Evolutionary conservation across 2,888 invertebrate genomes (phyloP), one percentile per base, ranked within the genome.

Genomic region (Calameuta filiformis): DNA sequence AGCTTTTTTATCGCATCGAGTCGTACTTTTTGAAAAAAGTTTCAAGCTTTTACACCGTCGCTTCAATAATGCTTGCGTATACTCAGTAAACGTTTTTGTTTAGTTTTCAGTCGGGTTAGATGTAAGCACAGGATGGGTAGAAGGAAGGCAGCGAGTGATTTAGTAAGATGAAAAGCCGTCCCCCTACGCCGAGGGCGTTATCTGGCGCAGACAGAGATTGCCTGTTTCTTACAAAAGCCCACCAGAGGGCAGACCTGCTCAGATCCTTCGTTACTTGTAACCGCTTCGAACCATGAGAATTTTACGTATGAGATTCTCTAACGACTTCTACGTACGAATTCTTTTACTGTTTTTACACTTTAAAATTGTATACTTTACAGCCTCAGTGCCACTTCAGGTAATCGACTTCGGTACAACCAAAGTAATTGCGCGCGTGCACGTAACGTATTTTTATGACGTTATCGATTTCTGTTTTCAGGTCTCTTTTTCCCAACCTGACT

Each of bases 161-260:
- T 88, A 87, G 85, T 86, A 88, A 89, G 88, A 89, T 87, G 87
- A 89, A 88, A 89, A 87, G 88, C 88, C 83, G 83, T 80, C 82
- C 85, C 85, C 80, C 77, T 76, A 79, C 75, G 81, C 80, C 79
- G 83, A 83, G 79, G 3, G 79, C 79, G 88, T 89, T 89, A 89
- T 89, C 89, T 88, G 85, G 84, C 87, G 82, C 85, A 85, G 88
- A 86, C 89, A 89, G 89, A 89, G 88, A 89, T 89, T 88, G 88
- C 87, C 85, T 86, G 87, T 84, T 87, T 84, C 87, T 87, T 86
- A 84, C 82, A 84, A 84, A 85, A 86, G 83, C 85, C 83, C 83
- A 77, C 76, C 83, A 81, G 79, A 79, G 80, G 83, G 85, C 85
- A 86, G 85, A 83, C 84, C 84, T 84, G 84, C 82, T 83, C 81